Conservation (phyloP, 2,888 invertebrate species). For the Caenorhabditis auriculariae region DNA sequence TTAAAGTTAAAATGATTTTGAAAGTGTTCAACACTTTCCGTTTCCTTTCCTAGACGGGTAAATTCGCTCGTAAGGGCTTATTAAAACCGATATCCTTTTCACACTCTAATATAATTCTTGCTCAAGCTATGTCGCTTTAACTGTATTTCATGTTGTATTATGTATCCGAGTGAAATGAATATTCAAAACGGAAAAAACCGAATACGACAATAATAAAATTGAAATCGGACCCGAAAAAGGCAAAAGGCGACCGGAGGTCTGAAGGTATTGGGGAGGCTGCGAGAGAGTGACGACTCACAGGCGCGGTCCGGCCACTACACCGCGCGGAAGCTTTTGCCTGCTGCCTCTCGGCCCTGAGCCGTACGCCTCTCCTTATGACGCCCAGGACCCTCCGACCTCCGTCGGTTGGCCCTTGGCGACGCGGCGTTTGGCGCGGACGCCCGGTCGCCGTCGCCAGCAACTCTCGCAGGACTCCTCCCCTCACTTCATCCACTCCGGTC, state of each 20-base stretch:
- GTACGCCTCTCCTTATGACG: conserved; percentile 51
- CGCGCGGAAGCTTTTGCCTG: conserved; percentile 56
- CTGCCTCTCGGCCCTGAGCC: conserved; percentile 59
- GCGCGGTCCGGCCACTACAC: conserved; percentile 53
- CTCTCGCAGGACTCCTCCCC: conserved; percentile 41
- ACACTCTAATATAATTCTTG: no score
- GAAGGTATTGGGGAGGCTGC: conserved; percentile 41
- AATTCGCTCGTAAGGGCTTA: no score
- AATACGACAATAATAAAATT: no score
- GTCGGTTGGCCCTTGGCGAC: conserved; percentile 41
- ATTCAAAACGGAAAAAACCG: no score
- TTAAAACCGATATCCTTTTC: no score
- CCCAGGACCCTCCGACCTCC: conserved; percentile 40
- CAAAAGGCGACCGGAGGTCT: conserved; percentile 40
- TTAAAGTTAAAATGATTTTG: no score
- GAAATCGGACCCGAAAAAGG: no score
- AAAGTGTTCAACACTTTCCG: no score
- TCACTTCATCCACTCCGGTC: conserved; percentile 45
- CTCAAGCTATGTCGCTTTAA: no score
- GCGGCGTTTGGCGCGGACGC: conserved; percentile 51
- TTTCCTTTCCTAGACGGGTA: no score
- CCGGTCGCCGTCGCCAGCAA: conserved; percentile 44
- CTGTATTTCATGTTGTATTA: no score
- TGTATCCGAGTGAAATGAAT: no score
- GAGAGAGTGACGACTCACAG: conserved; percentile 31